Conservation (phyloP, 1,140 invertebrate species). For the Drosophila melanica region DNA sequence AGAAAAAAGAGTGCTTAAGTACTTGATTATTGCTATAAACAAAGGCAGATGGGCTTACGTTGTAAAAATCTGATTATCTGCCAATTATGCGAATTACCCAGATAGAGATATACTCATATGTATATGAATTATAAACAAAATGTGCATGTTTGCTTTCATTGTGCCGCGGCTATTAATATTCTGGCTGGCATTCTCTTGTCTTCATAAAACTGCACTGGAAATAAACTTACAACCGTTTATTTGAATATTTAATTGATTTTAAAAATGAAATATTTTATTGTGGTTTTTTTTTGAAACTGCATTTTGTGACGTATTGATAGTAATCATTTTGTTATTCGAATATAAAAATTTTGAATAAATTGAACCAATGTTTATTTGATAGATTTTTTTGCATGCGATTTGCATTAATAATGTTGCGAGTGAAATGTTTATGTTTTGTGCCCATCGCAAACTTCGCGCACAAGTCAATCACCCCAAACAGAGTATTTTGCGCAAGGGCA, state of each 20-base stretch:
- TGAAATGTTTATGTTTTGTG: conserved; percentile 55
- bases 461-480: conserved; percentile 48
- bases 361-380: conserved; percentile 16
- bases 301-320: no score
- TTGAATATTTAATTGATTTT: no score
- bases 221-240: no score
- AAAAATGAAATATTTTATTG: no score
- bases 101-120: not conserved
- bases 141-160: not conserved
- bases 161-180: no score
- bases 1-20: not conserved
- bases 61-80: not conserved
- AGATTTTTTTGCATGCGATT: conserved; percentile 3
- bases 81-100: not conserved
- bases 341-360: no score
- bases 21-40: not conserved
- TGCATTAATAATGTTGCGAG: conserved; percentile 38
- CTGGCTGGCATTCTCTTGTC: no score
- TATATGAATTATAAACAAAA: not conserved
- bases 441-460: conserved; percentile 36
- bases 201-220: no score
- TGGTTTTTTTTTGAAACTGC: no score
- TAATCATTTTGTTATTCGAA: no score
- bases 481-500: conserved; percentile 14
- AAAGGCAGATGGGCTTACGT: no score